Evolutionary conservation across 2,888 invertebrate species (phyloP).

Genomic region (Perithous albicinctus): DNA sequence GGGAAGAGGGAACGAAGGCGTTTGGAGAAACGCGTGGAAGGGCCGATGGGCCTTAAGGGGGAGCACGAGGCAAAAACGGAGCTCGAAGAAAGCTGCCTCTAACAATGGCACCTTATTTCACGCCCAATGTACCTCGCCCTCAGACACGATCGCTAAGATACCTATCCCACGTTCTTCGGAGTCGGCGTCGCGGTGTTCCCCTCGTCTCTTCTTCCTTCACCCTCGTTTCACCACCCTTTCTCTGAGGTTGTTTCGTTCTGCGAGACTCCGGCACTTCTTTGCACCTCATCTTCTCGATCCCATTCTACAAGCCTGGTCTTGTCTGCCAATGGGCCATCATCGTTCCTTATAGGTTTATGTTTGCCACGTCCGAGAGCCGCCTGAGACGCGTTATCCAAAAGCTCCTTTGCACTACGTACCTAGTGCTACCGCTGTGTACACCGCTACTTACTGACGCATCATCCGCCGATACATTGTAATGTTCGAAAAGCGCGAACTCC

Average conservation of each 20-base stretch:
- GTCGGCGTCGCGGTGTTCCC: constrained; percentile 62
- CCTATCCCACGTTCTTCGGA: constrained; percentile 72
- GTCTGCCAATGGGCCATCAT: constrained; percentile 70
- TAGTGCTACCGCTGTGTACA: neutral
- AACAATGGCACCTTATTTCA: constrained; percentile 81
- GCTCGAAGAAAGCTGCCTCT: constrained; percentile 67
- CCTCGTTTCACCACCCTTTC: neutral
- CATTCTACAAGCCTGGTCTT: constrained; percentile 53
- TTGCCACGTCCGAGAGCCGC: constrained; percentile 70
- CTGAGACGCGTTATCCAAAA: constrained; percentile 55
- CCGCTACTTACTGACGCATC: constrained; percentile 3
- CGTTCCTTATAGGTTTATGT: constrained; percentile 75
- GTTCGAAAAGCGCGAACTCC: constrained; percentile 53
- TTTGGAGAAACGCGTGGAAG: constrained; percentile 48
- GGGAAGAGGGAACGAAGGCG: constrained; percentile 23
- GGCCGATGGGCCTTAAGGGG: constrained; percentile 52
- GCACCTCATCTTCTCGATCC: constrained; percentile 24
- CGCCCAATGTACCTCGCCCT: constrained; percentile 79
- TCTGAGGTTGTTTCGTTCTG: constrained; percentile 1
- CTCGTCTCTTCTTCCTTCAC: constrained; percentile 17
- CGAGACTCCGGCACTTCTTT: constrained; percentile 45
- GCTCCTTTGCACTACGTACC: neutral
- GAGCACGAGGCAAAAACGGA: constrained; percentile 13
- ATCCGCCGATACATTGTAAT: constrained; percentile 17
- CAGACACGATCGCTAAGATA: constrained; percentile 82